These are phyloP conservation scores for Trachelus stipa DNA, from an alignment of 2,888 invertebrate species.

Conservation along the genomic window DNA sequence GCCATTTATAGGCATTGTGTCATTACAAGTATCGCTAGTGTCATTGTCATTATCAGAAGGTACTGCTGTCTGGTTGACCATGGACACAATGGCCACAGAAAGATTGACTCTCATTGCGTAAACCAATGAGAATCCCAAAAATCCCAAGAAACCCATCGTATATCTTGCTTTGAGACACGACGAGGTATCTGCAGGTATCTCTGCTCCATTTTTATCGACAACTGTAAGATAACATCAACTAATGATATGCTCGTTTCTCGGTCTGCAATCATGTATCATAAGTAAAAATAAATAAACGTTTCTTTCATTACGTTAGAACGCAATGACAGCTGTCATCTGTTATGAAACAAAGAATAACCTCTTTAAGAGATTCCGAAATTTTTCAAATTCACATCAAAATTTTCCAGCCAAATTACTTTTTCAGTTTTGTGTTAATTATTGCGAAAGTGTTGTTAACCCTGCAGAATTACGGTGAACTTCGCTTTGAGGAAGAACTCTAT, in stretches of 20 bases:
- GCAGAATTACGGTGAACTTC: too few species aligned
- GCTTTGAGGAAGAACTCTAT: too few species aligned
- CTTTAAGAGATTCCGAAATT: not conserved
- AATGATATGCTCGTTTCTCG: not conserved
- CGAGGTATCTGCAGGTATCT: constrained; percentile 69
- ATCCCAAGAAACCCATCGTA: constrained; percentile 85
- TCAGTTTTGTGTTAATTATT: too few species aligned
- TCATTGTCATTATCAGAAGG: constrained; percentile 69
- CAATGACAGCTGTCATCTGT: not conserved
- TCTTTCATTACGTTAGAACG: not conserved
- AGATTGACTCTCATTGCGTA: constrained; percentile 93
- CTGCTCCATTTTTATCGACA: constrained; percentile 12
- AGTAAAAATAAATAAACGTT: not conserved
- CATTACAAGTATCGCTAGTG: constrained; percentile 71
- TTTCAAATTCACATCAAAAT: too few species aligned
- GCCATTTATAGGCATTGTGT: constrained; percentile 50
- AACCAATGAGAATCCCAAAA: constrained; percentile 88
- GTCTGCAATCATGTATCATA: not conserved
- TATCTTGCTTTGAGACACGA: constrained; percentile 80
- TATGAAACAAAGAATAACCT: not conserved
- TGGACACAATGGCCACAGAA: constrained; percentile 94
- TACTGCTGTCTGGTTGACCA: constrained; percentile 83
- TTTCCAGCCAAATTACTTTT: too few species aligned
- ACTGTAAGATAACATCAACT: constrained; percentile 33
- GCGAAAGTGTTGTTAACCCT: too few species aligned